These are phyloP conservation scores for Ceuthmochares aereus DNA, from an alignment of 2,113 vertebrate species.

Conservation along the genomic window DNA sequence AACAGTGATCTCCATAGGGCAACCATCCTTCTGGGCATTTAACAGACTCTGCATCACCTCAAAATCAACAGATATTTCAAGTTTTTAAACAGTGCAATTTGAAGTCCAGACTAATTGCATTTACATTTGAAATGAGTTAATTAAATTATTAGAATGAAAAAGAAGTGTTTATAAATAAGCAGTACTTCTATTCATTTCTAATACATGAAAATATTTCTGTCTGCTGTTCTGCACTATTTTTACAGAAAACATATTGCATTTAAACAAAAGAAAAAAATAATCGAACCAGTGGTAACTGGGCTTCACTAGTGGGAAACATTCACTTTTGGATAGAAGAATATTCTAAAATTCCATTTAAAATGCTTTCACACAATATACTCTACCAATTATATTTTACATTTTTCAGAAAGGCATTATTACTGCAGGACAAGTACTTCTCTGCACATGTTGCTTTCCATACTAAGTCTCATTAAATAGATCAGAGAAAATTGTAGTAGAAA, in stretches of 20 bases:
- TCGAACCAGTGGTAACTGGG: background rate
- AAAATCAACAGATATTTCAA: background rate
- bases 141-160: background rate
- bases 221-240: background rate
- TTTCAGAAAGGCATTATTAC: background rate
- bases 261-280: background rate
- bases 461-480: background rate
- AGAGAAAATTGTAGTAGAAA: background rate
- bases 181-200: background rate
- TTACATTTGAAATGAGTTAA: background rate
- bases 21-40: slow-evolving; percentile 85
- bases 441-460: background rate
- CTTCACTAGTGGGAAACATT: background rate
- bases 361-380: background rate
- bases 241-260: background rate
- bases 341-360: background rate
- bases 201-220: background rate
- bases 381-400: background rate
- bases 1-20: slow-evolving; percentile 86
- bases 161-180: background rate
- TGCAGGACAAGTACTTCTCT: background rate
- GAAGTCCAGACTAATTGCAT: background rate
- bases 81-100: background rate
- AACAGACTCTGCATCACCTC: slow-evolving; percentile 72
- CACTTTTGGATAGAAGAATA: background rate